Evolutionary conservation across 2,113 vertebrate species (phyloP).

Genomic region (Parotia lawesii): DNA sequence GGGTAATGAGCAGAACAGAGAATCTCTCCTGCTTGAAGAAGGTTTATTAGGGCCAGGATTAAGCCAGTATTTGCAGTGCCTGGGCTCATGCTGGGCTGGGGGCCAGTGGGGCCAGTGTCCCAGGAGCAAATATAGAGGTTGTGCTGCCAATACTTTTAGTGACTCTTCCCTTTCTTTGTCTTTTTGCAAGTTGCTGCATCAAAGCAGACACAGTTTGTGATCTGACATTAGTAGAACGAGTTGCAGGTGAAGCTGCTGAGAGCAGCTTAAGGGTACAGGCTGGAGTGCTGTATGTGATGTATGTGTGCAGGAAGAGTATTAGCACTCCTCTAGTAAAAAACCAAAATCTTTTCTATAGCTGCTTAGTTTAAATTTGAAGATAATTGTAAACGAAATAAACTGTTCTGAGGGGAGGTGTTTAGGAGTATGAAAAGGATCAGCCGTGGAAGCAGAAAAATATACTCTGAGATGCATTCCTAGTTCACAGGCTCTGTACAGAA

Average conservation of each 20-base stretch:
- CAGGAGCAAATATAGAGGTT: neutral
- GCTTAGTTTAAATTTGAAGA: neutral
- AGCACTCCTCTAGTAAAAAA: neutral
- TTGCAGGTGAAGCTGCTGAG: neutral
- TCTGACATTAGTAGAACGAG: neutral
- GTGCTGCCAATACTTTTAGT: neutral
- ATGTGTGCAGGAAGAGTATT: neutral
- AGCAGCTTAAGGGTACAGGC: neutral
- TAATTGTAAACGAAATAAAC: neutral
- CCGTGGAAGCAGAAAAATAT: neutral
- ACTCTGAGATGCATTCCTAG: neutral
- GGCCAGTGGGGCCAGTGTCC: accelerated
- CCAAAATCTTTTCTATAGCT: neutral
- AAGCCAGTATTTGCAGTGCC: neutral
- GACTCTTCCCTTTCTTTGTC: neutral
- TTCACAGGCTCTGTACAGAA: neutral
- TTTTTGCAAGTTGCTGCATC: neutral
- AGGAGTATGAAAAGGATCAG: neutral
- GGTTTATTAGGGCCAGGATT: neutral
- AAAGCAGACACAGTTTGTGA: neutral
- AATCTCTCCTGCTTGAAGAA: neutral
- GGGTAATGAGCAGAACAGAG: neutral
- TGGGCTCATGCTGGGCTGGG: neutral
- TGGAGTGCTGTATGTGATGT: neutral
- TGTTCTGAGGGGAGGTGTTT: neutral